phyloP scores from a whole-genome alignment of 2,113 vertebrate genomes.

The Drymodes brunneopygia region DNA sequence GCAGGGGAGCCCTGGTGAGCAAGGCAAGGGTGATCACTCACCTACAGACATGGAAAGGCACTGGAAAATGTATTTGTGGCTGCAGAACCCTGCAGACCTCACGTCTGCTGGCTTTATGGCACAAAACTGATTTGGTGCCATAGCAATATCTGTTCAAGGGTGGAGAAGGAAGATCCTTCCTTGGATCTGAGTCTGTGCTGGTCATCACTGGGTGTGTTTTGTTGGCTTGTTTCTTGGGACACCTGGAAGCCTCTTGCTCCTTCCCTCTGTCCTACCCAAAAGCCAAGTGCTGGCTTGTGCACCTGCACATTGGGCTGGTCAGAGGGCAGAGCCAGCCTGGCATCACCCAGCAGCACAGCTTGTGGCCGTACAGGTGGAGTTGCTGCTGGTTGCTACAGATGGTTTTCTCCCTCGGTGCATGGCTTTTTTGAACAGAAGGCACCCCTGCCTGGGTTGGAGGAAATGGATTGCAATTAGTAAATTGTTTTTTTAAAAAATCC shows the following conservation, averaged over 20 bases:
- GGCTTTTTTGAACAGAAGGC: neutral
- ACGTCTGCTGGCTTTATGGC: neutral
- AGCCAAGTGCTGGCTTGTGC: neutral
- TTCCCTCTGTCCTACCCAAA: neutral
- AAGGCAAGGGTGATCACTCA: neutral
- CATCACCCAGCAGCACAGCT: rapidly evolving
- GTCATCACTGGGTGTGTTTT: neutral
- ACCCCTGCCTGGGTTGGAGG: neutral
- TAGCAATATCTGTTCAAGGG: neutral
- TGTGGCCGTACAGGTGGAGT: rapidly evolving
- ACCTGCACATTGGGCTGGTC: rapidly evolving
- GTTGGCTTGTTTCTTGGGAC: neutral
- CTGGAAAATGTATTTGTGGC: neutral
- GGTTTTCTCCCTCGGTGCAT: neutral
- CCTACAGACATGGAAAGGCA: neutral
- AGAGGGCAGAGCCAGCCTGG: neutral
- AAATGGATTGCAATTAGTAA: neutral
- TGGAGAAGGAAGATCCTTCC: neutral
- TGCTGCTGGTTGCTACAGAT: neutral
- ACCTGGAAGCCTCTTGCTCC: neutral
- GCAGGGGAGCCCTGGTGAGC: neutral
- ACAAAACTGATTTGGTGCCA: rapidly evolving
- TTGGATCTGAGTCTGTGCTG: rapidly evolving
- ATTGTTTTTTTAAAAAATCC: neutral
- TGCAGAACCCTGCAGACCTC: neutral